A percentile compares a stretch with the other conserved stretches of the same genome.
These are phyloP conservation scores for Chanos chanos DNA, from an alignment of 2,797 vertebrate species.

Conservation along the genomic window DNA sequence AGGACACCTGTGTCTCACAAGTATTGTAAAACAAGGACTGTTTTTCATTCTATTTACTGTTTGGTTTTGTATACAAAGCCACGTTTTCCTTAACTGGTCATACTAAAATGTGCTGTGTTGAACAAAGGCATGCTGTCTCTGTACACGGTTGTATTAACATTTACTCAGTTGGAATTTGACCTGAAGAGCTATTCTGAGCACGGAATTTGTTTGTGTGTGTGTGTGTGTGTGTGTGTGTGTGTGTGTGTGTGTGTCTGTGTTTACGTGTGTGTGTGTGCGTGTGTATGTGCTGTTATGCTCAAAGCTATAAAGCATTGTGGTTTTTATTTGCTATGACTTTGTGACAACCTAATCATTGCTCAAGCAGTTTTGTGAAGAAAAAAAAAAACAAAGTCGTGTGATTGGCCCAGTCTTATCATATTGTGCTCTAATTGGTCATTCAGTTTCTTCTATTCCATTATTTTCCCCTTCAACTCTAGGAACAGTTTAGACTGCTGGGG, in stretches of 20 bases:
- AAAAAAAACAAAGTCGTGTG: not conserved
- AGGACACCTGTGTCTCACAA: too few species aligned
- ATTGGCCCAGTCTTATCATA: slow-evolving; percentile 2
- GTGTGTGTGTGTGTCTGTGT: not conserved
- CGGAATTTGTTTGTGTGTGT: too few species aligned
- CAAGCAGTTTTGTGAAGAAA: not conserved
- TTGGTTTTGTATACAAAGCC: slow-evolving; percentile 14
- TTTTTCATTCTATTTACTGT: not conserved
- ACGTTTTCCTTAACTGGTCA: slow-evolving; percentile 9
- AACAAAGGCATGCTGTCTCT: slow-evolving; percentile 5
- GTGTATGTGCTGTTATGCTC: too few species aligned
- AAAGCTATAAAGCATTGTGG: not conserved
- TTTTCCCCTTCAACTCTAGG: slow-evolving; percentile 14
- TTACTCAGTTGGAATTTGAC: not conserved
- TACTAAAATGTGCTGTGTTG: slow-evolving; percentile 7
- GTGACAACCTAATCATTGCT: not conserved
- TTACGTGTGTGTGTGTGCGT: too few species aligned
- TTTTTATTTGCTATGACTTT: slow-evolving; percentile 1
- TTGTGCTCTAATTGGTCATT: not conserved
- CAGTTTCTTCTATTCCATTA: not conserved
- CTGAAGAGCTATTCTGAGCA: too few species aligned
- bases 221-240: too few species aligned
- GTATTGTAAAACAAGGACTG: not conserved
- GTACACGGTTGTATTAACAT: not conserved
- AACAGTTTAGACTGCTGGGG: slow-evolving; percentile 12